Conservation (phyloP, 2,888 invertebrate species). For the Microplitis deprimator region DNA sequence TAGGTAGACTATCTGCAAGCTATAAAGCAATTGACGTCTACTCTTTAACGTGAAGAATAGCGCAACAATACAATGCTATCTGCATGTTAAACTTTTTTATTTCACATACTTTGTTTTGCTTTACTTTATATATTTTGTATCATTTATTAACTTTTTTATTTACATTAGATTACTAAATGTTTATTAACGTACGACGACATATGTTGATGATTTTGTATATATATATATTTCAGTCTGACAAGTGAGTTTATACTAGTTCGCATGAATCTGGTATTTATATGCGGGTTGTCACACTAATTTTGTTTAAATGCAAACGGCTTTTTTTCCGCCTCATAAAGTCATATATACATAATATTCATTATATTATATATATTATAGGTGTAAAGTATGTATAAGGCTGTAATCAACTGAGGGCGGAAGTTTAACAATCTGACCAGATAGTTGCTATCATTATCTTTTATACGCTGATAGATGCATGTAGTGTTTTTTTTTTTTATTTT, state of each 20-base stretch:
- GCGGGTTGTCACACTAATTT: constrained; percentile 11
- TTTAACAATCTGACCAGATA: constrained; percentile 22
- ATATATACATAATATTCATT: not conserved
- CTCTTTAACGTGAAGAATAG: constrained; percentile 15
- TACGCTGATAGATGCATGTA: not conserved
- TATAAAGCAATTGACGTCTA: constrained; percentile 23
- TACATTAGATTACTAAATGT: not conserved
- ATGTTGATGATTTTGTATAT: not conserved
- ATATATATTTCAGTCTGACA: constrained; percentile 2
- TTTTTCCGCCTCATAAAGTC: constrained; percentile 13
- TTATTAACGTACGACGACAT: not conserved
- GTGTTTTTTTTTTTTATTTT: not conserved
- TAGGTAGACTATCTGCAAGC: constrained; percentile 10
- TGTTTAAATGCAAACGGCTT: not conserved
- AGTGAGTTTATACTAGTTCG: not conserved
- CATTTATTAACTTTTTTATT: constrained; percentile 3
- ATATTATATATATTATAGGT: not conserved
- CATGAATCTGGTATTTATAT: constrained; percentile 8
- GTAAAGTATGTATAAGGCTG: not conserved
- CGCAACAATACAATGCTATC: constrained; percentile 26
- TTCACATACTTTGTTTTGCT: not conserved
- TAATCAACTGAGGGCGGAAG: constrained; percentile 18
- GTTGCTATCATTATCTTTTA: not conserved
- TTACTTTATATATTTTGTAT: not conserved
- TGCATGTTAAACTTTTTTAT: not conserved